A percentile compares a stretch with the other conserved stretches of the same genome.
Conservation (phyloP, 2,113 vertebrate genomes). For the Neotoma lepida region DNA sequence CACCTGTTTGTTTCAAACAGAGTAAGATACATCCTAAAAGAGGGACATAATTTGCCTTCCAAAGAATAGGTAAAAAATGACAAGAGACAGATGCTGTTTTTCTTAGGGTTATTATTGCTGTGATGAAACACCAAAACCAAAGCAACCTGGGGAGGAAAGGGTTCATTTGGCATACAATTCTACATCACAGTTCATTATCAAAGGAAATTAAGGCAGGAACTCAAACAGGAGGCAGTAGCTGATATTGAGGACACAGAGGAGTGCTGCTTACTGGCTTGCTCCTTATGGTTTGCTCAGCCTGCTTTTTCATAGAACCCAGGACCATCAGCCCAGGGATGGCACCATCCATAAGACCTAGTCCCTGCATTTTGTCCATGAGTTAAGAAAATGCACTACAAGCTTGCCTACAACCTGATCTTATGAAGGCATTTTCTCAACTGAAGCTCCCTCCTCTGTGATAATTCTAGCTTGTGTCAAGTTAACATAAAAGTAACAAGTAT, state of each 20-base stretch:
- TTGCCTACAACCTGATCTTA: background rate
- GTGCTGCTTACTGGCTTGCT: background rate
- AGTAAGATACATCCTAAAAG: slow-evolving; percentile 2
- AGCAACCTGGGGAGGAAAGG: no score
- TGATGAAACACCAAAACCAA: background rate
- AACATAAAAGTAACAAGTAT: background rate
- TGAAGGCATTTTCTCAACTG: background rate
- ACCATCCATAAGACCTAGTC: background rate
- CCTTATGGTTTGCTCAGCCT: background rate
- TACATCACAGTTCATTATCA: background rate
- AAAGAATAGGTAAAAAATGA: background rate
- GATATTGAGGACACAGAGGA: no score
- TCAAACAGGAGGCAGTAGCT: background rate
- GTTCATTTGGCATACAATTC: background rate
- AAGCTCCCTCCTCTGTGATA: background rate
- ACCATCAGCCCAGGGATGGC: background rate
- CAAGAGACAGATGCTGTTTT: background rate
- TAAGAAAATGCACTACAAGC: background rate
- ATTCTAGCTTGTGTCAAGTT: background rate
- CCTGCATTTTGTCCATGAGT: fast-evolving
- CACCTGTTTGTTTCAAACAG: background rate
- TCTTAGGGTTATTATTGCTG: background rate
- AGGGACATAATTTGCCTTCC: slow-evolving; percentile 38
- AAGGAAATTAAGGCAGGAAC: background rate
- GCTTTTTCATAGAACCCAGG: background rate